Evolutionary conservation across 1,140 invertebrate species (phyloP).

Genomic region (Cotesia typhae): DNA sequence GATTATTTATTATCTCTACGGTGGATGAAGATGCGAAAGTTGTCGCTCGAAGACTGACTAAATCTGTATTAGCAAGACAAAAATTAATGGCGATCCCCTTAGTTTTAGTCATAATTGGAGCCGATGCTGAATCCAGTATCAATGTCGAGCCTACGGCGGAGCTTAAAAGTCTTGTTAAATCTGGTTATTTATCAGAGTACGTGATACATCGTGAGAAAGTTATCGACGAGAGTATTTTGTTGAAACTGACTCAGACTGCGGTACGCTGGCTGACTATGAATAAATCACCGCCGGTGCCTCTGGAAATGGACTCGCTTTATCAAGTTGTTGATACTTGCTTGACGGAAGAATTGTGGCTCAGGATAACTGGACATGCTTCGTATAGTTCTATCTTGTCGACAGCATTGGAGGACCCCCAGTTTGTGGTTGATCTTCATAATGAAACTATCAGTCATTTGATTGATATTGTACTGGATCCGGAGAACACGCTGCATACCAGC

Average conservation of each 20-base stretch:
- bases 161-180: conserved; percentile 51
- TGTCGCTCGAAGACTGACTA: conserved; percentile 50
- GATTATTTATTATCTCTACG: conserved; percentile 52
- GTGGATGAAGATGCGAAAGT: conserved; percentile 46
- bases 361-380: conserved; percentile 65
- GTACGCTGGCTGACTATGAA: conserved; percentile 70
- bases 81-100: conserved; percentile 58
- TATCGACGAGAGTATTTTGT: conserved; percentile 60
- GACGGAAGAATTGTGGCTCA: conserved; percentile 73
- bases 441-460: conserved; percentile 70
- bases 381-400: conserved; percentile 63
- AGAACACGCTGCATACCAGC: conserved; percentile 58
- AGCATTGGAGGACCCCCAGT: conserved; percentile 68
- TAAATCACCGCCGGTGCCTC: conserved; percentile 63
- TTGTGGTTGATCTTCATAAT: conserved; percentile 73
- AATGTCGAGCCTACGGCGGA: conserved; percentile 33
- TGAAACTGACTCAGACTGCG: conserved; percentile 66
- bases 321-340: conserved; percentile 69
- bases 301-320: conserved; percentile 70
- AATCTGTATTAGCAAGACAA: conserved; percentile 51
- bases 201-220: conserved; percentile 54
- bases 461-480: conserved; percentile 69
- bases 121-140: conserved; percentile 30
- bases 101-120: conserved; percentile 48
- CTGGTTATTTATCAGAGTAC: conserved; percentile 57